A percentile compares a stretch with the other conserved stretches of the same genome.
phyloP scores from a whole-genome alignment of 1,140 invertebrate species.

The Ceratina calcarata region DNA sequence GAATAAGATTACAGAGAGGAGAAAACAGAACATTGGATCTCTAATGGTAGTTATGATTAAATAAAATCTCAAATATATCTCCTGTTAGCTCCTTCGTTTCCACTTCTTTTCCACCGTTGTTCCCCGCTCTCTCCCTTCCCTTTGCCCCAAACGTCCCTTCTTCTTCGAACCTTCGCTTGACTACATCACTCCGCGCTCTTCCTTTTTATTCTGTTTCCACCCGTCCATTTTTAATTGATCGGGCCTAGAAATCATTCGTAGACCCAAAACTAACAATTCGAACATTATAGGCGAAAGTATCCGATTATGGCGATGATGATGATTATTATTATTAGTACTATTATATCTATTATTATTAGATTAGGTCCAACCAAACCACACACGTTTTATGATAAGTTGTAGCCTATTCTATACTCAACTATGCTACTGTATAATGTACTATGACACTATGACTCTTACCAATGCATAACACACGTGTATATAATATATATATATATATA shows the following conservation, averaged over 20 bases:
- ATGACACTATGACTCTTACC: conserved; percentile 75
- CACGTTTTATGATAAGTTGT: conserved; percentile 70
- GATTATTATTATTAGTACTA: too few relatives aligned
- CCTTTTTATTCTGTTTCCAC: conserved; percentile 48
- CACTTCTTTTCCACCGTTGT: conserved; percentile 40
- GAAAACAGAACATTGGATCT: conserved; percentile 69
- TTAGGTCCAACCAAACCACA: conserved; percentile 66
- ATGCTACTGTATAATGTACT: conserved; percentile 72
- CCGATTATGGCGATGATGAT: too few relatives aligned
- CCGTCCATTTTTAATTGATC: conserved; percentile 58
- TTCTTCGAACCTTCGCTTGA: background rate
- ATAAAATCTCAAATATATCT: conserved; percentile 76
- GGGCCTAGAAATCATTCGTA: conserved; percentile 61
- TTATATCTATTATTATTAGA: conserved; percentile 52
- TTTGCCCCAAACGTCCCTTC: background rate
- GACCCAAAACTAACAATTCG: conserved; percentile 46
- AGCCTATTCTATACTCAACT: conserved; percentile 74
- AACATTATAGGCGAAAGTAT: conserved; percentile 14
- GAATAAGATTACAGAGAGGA: conserved; percentile 60
- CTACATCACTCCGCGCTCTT: background rate
- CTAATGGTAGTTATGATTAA: conserved; percentile 74
- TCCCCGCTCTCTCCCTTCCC: background rate
- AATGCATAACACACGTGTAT: conserved; percentile 72
- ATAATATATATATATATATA: conserved; percentile 66
- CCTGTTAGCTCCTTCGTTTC: conserved; percentile 70